Evolutionary conservation across 2,888 invertebrate genomes (phyloP), one percentile per base, ranked within the genome.

Genomic region (Amaurobius ferox): DNA sequence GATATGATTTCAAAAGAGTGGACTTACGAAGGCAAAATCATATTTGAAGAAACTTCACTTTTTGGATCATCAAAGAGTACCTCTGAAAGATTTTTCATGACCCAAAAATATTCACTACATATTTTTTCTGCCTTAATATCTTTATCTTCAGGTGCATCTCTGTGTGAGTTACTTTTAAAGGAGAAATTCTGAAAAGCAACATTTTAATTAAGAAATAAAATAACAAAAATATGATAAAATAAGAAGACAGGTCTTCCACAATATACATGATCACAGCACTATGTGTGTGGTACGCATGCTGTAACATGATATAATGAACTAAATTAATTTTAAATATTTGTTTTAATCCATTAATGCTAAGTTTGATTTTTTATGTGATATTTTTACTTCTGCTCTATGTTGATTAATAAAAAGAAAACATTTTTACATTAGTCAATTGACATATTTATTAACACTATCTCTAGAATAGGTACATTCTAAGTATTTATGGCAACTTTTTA

Each of bases 61-160:
- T 66, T 74, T 39, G 67, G 73, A 40, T 80, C 83, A 29, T 72
- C 48, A 11, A 48, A 28, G 23, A 85, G 40, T 55, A 85, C n/a
- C 13, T 72, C 66, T 19, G 70, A 71, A 23, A 85, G 62, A 40
- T 72, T 71, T 67, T 78, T 77, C 19, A 85, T 26, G 11, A 77
- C 40, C n/a, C 55, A 72, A 3, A 70, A 61, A 78, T 77, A 85
- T 55, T 85, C 67, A 11, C 29, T 48, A n/a, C 44, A 39, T 40
- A 77, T 3, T 9, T 23, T 85, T 32, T 77, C 67, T n/a, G 30
- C 39, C 6, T 55, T 30, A 16, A 23, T 23, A 0, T 72, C 32
- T 16, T 66, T 77, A 1, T 23, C 19, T 19, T 71, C 28, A 13
- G 55, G 23, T 29, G 35, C 39, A 3, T 55, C 39, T 72, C 39